Conservation (phyloP, 2,888 invertebrate species). For the Molorchus minor region DNA sequence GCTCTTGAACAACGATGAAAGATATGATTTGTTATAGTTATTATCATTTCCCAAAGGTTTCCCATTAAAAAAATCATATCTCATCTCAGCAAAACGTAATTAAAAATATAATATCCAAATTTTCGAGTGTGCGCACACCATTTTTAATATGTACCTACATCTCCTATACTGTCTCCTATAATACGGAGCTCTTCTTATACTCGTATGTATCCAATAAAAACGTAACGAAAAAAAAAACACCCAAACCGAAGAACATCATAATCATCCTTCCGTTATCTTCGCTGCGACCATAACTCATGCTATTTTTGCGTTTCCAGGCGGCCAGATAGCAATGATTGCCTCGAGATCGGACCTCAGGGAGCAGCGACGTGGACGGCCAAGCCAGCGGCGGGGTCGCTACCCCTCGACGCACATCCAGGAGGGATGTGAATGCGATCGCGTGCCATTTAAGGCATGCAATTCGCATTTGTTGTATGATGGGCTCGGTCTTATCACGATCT, state of each 20-base stretch:
- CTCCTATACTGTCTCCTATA: too few relatives aligned
- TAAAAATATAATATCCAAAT: too few relatives aligned
- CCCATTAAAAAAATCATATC: too few relatives aligned
- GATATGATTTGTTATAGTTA: too few relatives aligned
- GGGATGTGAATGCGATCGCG: slow-evolving; percentile 57
- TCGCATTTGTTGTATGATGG: slow-evolving; percentile 47
- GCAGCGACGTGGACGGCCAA: slow-evolving; percentile 44
- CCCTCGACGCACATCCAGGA: slow-evolving; percentile 43
- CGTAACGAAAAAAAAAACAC: too few relatives aligned
- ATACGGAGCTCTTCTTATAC: too few relatives aligned
- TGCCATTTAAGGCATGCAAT: slow-evolving; percentile 47
- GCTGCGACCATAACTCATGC: slow-evolving; percentile 35
- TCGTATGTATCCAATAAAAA: too few relatives aligned
- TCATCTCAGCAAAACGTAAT: too few relatives aligned
- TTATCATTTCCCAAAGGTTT: too few relatives aligned
- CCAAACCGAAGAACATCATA: neutral
- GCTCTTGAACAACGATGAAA: too few relatives aligned
- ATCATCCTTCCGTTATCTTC: slow-evolving; percentile 16
- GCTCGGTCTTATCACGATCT: slow-evolving; percentile 28
- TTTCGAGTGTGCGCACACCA: too few relatives aligned
- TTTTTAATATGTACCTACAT: too few relatives aligned
- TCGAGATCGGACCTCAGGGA: slow-evolving; percentile 59
- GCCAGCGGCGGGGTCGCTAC: slow-evolving; percentile 27
- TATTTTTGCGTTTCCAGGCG: slow-evolving; percentile 37
- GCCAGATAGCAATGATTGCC: slow-evolving; percentile 53